These are phyloP conservation scores for Poeciliopsis gracilis DNA, from an alignment of 2,797 vertebrate species.

Conservation along the genomic window DNA sequence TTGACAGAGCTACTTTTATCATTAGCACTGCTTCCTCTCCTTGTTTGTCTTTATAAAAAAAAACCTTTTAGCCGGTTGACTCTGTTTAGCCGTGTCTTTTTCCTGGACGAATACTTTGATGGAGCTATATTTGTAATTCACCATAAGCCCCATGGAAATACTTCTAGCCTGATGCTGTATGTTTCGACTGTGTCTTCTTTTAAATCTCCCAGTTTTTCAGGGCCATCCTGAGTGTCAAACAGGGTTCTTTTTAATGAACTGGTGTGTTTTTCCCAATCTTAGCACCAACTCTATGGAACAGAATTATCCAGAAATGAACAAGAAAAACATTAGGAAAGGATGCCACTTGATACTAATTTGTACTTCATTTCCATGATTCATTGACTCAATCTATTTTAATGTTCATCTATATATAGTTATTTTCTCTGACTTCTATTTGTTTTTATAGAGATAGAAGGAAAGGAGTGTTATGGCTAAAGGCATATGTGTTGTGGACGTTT, in stretches of 20 bases:
- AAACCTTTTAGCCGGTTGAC: background rate
- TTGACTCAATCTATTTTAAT: no score
- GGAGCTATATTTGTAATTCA: background rate
- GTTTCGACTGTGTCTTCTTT: background rate
- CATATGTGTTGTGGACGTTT: no score
- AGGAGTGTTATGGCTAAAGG: no score
- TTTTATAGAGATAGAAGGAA: no score
- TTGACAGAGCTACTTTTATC: background rate
- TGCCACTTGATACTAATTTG: no score
- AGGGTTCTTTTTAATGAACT: background rate
- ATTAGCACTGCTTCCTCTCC: background rate
- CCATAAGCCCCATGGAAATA: background rate
- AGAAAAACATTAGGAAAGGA: no score
- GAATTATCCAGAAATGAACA: background rate
- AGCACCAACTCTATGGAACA: background rate
- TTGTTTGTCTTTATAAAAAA: background rate
- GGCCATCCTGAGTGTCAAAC: background rate
- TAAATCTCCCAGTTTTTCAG: background rate
- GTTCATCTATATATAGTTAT: no score
- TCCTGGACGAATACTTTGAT: background rate
- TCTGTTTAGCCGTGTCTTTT: background rate
- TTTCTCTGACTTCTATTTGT: no score
- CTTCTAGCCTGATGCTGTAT: background rate
- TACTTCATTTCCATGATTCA: no score
- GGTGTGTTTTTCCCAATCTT: background rate